These are phyloP conservation scores for Charaxes varanes DNA, from an alignment of 1,140 invertebrate genomes.

Conservation along the genomic window DNA sequence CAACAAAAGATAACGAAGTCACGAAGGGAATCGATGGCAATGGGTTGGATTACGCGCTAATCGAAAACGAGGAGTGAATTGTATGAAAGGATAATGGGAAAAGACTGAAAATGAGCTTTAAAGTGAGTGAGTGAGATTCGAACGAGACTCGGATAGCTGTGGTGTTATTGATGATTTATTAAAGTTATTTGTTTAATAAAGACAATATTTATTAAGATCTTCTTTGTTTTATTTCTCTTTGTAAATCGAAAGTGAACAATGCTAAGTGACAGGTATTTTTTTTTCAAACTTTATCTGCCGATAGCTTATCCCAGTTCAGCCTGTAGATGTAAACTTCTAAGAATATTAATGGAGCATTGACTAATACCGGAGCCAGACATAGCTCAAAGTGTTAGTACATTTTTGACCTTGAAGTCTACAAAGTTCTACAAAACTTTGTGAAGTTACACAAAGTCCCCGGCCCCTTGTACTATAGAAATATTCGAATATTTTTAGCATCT, in stretches of 20 bases:
- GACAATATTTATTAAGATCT: conserved; percentile 49
- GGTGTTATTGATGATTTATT: conserved; percentile 28
- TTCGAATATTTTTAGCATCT: no score
- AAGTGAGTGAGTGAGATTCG: conserved; percentile 19
- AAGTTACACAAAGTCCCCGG: no score
- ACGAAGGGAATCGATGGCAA: conserved; percentile 52
- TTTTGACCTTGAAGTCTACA: no score
- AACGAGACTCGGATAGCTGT: conserved; percentile 12
- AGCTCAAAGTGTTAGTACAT: no score
- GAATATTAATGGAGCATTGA: no score
- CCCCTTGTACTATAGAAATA: no score
- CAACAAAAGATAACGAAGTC: conserved; percentile 56
- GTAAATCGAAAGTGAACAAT: conserved; percentile 4
- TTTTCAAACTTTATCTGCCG: no score
- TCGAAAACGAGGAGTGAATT: conserved; percentile 50
- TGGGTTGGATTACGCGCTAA: conserved; percentile 51
- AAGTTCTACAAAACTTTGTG: no score
- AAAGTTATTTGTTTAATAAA: conserved; percentile 47
- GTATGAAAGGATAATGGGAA: conserved; percentile 17
- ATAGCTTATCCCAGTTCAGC: no score
- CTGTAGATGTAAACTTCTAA: no score
- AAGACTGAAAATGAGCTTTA: conserved; percentile 63
- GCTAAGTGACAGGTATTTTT: conserved; percentile 2
- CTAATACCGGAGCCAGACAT: no score
- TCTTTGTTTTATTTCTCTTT: conserved; percentile 11